Base-by-base conservation (phyloP, 30 jellyfish, hydroid and myxozoan species). In the Turritopsis dohrnii region DNA sequence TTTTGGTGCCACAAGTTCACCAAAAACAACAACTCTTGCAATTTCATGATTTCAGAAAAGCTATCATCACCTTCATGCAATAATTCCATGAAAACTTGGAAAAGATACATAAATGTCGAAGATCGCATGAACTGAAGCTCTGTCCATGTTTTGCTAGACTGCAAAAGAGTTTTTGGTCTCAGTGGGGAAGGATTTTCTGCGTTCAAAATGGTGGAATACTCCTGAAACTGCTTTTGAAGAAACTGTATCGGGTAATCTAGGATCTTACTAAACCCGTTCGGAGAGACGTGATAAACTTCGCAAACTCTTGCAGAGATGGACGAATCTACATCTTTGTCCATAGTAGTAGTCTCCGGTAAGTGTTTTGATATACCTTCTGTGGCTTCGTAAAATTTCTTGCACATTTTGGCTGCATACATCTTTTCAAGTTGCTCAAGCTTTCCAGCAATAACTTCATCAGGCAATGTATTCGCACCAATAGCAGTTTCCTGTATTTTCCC, bases 351-450 rank as follows among this genome's bases (percentile, higher is more conserved):
- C 65, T 74, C 83, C 13, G 54, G 7, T 21, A 74, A 30, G 19
- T 74, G 28, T 4, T 26, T 29, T 74, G 54, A 74, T 3, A n/a
- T 17, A 22, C 65, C 65, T 74, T 74, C 83, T 16, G 83, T 23
- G 24, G 65, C 83, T 74, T 74, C 83, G 24, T 24, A 74, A 29
- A 74, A 74, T 24, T 74, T 74, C 71, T 74, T 74, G 1, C 27
- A 21, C 54, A 74, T 74, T 22, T 20, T 74, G 24, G 54, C 65
- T 29, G 28, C 83, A 13, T 74, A n/a, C 83, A 74, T 26, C 65
- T 26, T 29, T 52, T 74, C 41, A 27, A 74, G 65, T 23, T 74
- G 83, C 83, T 74, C 83, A 29, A 74, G 13, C 65, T 74, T 74
- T 24, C 54, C 27, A 74, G 83, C 65, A 74, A 52, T 28, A 13